Evolutionary conservation across 1,140 invertebrate genomes (phyloP), one percentile per base, ranked within the genome.

Genomic region (Parapsyche elsis): DNA sequence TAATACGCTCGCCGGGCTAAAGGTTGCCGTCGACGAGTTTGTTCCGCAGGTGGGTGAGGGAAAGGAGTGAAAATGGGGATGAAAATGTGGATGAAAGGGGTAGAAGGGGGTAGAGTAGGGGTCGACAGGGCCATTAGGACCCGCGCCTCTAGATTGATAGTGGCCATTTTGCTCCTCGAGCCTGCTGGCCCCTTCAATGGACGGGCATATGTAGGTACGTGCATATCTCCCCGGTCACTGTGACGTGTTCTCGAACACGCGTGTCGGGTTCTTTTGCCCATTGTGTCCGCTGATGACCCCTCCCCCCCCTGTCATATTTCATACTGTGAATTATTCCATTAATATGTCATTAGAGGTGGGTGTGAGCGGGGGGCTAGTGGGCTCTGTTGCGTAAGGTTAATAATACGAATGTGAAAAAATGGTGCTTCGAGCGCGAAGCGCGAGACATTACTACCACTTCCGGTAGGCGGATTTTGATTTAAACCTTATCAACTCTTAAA

Each of bases 331-430:
- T 67, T 67, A 67, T 67, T 67, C 61, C 61, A 67, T 67, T 67
- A 67, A 67, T 67, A 67, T 67, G 21, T 67, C 61, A 67, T 67
- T 67, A 67, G 61, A 38, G 30, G 30, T n/a, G n/a, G n/a, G n/a
- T n/a, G n/a, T n/a, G n/a, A n/a, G n/a, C n/a, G n/a, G n/a, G n/a
- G n/a, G n/a, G n/a, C n/a, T n/a, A n/a, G n/a, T n/a, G n/a, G n/a
- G n/a, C n/a, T n/a, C n/a, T n/a, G n/a, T n/a, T n/a, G n/a, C n/a
- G n/a, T n/a, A n/a, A n/a, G n/a, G n/a, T n/a, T n/a, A n/a, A n/a
- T n/a, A n/a, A n/a, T n/a, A n/a, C n/a, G n/a, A n/a, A n/a, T n/a
- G n/a, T n/a, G n/a, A n/a, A n/a, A n/a, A n/a, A n/a, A n/a, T n/a
- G n/a, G n/a, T n/a, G n/a, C n/a, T n/a, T n/a, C n/a, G n/a, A n/a